These are phyloP conservation scores for Neotoxoptera formosana DNA, from an alignment of 1,140 invertebrate genomes.

Conservation along the genomic window DNA sequence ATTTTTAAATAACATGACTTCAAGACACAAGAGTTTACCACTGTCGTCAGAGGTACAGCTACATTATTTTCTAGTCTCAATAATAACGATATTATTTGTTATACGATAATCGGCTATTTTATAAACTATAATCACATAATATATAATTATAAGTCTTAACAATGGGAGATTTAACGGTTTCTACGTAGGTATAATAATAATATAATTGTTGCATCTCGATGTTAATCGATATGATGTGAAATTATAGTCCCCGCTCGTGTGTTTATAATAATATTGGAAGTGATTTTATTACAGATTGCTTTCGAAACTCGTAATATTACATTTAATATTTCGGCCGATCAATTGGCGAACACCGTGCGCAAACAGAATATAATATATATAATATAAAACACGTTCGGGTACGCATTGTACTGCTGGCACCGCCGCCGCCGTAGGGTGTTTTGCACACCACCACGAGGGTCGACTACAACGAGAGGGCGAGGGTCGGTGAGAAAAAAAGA, in stretches of 20 bases:
- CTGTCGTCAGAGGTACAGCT: background rate
- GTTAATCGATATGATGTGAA: background rate
- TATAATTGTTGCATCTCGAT: background rate
- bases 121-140: background rate
- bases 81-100: background rate
- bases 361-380: too few species aligned
- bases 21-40: background rate
- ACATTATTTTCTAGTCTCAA: background rate
- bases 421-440: background rate
- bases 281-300: background rate
- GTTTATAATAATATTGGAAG: background rate
- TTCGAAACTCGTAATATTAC: background rate
- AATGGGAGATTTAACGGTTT: background rate
- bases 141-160: background rate
- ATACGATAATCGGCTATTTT: background rate
- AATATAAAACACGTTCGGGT: background rate
- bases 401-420: background rate
- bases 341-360: background rate
- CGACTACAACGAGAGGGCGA: background rate
- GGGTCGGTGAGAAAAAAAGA: slow-evolving; percentile 21
- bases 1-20: background rate
- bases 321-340: background rate
- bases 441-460: background rate
- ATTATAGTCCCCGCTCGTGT: background rate
- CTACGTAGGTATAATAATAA: background rate